phyloP scores from a whole-genome alignment of 2,113 vertebrate genomes.

The Thamnaconus septentrionalis region DNA sequence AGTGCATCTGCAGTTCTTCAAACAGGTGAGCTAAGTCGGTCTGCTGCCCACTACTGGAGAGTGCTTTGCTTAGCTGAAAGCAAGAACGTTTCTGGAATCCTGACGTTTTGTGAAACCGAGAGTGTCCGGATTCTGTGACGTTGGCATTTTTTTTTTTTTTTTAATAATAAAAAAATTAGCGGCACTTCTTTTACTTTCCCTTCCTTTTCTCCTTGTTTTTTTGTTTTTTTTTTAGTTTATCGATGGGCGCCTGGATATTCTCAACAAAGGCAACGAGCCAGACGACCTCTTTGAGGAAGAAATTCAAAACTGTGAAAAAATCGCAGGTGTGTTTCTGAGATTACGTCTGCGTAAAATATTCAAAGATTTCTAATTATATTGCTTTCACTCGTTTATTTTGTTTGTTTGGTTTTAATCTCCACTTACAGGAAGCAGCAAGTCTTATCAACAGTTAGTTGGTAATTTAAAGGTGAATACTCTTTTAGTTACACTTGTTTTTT shows the following conservation, averaged over 20 bases:
- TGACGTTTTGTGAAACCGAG: neutral
- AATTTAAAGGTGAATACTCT: constrained; percentile 80
- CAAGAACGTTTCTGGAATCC: neutral
- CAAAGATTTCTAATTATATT: no score
- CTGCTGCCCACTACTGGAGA: constrained; percentile 40
- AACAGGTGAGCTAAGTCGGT: constrained; percentile 76
- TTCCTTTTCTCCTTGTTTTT: neutral
- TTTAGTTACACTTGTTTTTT: neutral
- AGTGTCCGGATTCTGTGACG: neutral
- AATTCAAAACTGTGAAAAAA: constrained; percentile 69
- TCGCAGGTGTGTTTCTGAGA: constrained; percentile 71
- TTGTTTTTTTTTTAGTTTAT: constrained; percentile 78
- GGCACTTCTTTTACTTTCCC: neutral
- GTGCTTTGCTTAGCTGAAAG: neutral
- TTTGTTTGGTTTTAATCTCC: neutral
- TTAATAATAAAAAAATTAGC: no score
- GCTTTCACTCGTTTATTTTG: neutral
- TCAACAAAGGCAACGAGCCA: constrained; percentile 80
- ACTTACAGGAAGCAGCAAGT: constrained; percentile 73
- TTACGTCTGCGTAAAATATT: neutral
- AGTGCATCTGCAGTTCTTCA: constrained; percentile 87
- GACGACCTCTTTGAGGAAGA: constrained; percentile 88
- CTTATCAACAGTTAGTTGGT: constrained; percentile 85
- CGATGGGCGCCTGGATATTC: constrained; percentile 80
- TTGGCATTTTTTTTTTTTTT: no score